Evolutionary conservation across 1,140 invertebrate species (phyloP).

Genomic region (Neodiprion lecontei): DNA sequence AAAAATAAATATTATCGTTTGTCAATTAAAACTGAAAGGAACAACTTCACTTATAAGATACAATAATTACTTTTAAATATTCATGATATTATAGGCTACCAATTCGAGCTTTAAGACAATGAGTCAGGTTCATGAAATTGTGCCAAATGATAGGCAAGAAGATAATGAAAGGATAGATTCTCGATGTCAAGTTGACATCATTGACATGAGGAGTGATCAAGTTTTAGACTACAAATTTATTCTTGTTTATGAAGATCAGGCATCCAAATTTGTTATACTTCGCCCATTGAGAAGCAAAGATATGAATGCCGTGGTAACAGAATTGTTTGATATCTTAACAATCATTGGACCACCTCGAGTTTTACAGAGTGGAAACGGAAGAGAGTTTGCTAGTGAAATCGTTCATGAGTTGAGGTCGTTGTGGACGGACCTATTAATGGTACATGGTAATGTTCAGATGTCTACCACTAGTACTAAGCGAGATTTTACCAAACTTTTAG

Average conservation of each 20-base stretch:
- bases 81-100: background rate
- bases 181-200: constrained; percentile 47
- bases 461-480: constrained; percentile 21
- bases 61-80: background rate
- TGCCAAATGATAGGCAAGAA: background rate
- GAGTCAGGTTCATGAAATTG: background rate
- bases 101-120: background rate
- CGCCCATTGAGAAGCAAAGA: constrained; percentile 39
- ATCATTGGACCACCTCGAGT: constrained; percentile 49
- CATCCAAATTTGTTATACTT: constrained; percentile 49
- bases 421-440: constrained; percentile 40
- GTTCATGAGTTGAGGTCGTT: constrained; percentile 41
- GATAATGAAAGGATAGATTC: constrained; percentile 27
- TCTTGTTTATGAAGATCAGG: constrained; percentile 54
- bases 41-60: background rate
- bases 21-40: background rate
- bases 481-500: constrained; percentile 36
- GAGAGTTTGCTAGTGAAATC: constrained; percentile 45
- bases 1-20: background rate
- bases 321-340: constrained; percentile 41
- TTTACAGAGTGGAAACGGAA: constrained; percentile 46
- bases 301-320: constrained; percentile 34
- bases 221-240: constrained; percentile 40
- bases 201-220: constrained; percentile 37
- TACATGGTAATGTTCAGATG: constrained; percentile 31